These are phyloP conservation scores for Epizoanthus stellaris DNA, from an alignment of 92 coral and sea anemone species.

Conservation along the genomic window DNA sequence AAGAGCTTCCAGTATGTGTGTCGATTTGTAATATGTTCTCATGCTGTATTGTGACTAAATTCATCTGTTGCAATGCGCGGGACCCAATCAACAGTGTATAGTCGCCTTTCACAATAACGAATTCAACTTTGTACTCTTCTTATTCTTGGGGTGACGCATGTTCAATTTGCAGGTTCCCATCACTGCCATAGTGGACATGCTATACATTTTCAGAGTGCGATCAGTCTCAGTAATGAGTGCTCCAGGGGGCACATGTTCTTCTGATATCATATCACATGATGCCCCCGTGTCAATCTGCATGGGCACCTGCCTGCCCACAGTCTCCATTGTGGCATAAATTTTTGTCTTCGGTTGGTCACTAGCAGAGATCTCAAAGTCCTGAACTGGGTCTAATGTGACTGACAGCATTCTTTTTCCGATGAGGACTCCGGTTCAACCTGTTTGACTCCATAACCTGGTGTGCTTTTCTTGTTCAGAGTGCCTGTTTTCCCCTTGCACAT, in stretches of 20 bases:
- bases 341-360: too few species aligned
- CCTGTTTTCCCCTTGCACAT: background rate
- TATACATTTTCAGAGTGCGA: slow-evolving; percentile 35
- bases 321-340: too few species aligned
- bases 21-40: too few species aligned
- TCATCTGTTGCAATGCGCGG: slow-evolving; percentile 53
- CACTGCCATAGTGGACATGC: slow-evolving; percentile 46
- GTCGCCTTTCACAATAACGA: slow-evolving; percentile 59
- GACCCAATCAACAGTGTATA: slow-evolving; percentile 51
- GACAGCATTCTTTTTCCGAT: too few species aligned
- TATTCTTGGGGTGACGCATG: slow-evolving; percentile 61
- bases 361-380: too few species aligned
- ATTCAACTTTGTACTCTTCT: slow-evolving; percentile 46
- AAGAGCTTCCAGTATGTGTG: too few species aligned
- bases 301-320: too few species aligned
- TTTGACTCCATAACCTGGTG: slow-evolving; percentile 14
- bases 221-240: slow-evolving; percentile 40
- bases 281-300: too few species aligned
- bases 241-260: slow-evolving; percentile 43
- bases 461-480: background rate
- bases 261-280: background rate
- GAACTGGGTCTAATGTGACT: too few species aligned
- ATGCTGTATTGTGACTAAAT: too few species aligned
- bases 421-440: too few species aligned
- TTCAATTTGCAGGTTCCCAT: slow-evolving; percentile 50